Evolutionary conservation across 2,797 vertebrate species (phyloP).

Genomic region (Allobates femoralis): DNA sequence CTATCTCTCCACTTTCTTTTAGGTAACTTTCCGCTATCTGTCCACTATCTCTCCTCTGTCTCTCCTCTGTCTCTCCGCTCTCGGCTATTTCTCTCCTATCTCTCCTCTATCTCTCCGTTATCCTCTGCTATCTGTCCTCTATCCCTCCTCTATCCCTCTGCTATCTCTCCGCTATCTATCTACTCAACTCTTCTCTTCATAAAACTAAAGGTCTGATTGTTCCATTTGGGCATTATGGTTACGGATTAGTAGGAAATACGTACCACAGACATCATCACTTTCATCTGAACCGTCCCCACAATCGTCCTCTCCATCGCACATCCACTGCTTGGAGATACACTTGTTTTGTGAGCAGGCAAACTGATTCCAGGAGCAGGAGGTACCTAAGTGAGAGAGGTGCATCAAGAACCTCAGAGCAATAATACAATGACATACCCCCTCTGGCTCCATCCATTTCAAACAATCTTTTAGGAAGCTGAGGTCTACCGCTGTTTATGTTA

Average conservation of each 20-base stretch:
- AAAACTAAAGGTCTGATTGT: neutral
- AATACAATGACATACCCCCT: no score
- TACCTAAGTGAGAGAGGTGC: conserved; percentile 76
- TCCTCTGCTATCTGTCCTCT: no score
- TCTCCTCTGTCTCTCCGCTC: no score
- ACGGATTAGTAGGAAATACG: conserved; percentile 59
- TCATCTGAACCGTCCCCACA: conserved; percentile 91
- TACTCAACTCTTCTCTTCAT: neutral
- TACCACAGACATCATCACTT: conserved; percentile 90
- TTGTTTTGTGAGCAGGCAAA: conserved; percentile 91
- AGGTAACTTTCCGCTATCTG: no score
- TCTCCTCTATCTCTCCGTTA: no score
- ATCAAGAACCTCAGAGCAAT: neutral
- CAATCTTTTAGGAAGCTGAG: neutral
- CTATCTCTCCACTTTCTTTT: no score
- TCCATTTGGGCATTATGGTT: no score
- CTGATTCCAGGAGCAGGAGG: conserved; percentile 88
- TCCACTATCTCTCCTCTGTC: no score
- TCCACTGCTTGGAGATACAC: conserved; percentile 92
- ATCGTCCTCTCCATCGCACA: conserved; percentile 94
- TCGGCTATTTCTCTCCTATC: no score
- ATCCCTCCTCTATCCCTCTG: no score
- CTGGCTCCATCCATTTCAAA: neutral
- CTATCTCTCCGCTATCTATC: no score
- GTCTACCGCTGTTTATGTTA: neutral